Evolutionary conservation across 1,140 invertebrate genomes (phyloP), one percentile per base, ranked within the genome.

Genomic region (Ylistrum balloti): DNA sequence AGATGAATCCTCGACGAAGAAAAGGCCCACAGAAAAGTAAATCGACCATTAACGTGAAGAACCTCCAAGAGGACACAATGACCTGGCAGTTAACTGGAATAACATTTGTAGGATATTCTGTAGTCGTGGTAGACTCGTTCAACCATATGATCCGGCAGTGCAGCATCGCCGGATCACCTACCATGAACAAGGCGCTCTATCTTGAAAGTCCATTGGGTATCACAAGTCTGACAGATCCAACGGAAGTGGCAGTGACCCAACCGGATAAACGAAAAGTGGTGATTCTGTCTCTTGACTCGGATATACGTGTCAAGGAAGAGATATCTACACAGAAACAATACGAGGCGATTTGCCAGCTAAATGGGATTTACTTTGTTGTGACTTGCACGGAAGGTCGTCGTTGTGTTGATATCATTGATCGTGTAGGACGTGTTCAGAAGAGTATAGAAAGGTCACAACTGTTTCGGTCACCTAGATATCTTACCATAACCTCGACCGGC

Each of bases 81-180:
- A 41, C 86, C 0, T 91, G 91, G 91, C 91, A 91, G 33, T 45
- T 91, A 17, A 91, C 91, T 74, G 91, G 91, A 45, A 56, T 91
- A 15, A 88, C 85, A 11, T 91, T 91, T 48, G 85, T 91, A 11
- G 88, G 89, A 38, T 88, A 86, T 85, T 90, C 89, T 10, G 45
- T 90, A 15, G 88, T 91, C 22, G 89, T 87, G 10, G 38, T 85
- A 32, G 91, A 91, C 34, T 38, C 87, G 10, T 32, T 86, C 17
- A 91, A 91, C 35, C 33, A 91, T 22, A 90, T 91, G 87, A 38
- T 91, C 10, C 87, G 91, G 28, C 89, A 91, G 74, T 35, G 89
- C 17, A 48, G 87, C 28, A 74, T 91, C 17, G 87, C 89, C 33
- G 85, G 88, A 0, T 90, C 85, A 34, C 38, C 48, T 0, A 86